Evolutionary conservation across 2,113 vertebrate species (phyloP).

Genomic region (Cynopterus brachyotis): DNA sequence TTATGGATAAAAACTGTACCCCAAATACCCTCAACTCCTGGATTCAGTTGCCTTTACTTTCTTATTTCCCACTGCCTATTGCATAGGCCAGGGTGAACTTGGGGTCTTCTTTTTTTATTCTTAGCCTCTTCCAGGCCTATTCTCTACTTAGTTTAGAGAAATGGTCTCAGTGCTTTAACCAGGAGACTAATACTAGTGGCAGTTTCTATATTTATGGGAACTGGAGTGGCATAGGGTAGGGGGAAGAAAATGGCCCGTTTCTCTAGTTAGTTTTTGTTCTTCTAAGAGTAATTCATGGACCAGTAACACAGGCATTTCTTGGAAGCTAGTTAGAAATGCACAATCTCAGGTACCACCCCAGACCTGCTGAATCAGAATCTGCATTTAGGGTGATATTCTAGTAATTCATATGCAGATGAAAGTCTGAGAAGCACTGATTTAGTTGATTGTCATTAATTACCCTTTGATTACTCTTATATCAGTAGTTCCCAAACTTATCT

Average conservation of each 20-base stretch:
- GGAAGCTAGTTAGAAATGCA: background rate
- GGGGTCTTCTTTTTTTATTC: background rate
- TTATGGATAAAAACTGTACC: background rate
- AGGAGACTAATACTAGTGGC: background rate
- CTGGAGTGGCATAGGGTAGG: background rate
- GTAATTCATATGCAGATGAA: background rate
- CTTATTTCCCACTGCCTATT: background rate
- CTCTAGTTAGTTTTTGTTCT: background rate
- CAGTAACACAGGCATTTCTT: background rate
- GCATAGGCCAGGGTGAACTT: background rate
- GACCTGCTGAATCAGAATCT: background rate
- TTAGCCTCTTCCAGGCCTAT: background rate
- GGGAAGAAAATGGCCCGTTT: background rate
- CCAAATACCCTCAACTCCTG: background rate
- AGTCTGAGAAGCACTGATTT: background rate
- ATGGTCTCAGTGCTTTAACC: background rate
- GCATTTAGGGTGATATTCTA: background rate
- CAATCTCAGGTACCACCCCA: background rate
- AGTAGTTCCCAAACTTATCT: background rate
- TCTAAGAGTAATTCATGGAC: background rate
- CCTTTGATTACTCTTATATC: background rate
- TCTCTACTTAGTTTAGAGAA: background rate
- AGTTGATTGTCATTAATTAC: background rate
- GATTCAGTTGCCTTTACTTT: background rate
- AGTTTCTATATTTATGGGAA: background rate